Conservation (phyloP, 2,888 invertebrate genomes). For the Drosophila mercatorum region DNA sequence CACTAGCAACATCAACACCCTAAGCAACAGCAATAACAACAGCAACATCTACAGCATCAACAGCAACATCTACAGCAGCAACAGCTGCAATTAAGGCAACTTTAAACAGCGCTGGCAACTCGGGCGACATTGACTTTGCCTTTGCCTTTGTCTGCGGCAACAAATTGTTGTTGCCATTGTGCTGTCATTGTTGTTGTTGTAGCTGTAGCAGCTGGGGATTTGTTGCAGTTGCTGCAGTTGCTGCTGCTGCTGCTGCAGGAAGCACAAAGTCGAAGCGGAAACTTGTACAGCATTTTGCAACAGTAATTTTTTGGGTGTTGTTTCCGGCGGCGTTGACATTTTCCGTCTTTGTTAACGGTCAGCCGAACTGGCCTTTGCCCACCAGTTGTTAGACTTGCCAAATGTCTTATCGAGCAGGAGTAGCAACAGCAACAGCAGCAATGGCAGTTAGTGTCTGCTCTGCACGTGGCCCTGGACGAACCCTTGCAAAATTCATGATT, state of each 20-base stretch:
- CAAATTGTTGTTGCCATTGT: conserved; percentile 66
- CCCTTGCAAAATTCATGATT: conserved; percentile 77
- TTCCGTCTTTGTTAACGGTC: conserved; percentile 60
- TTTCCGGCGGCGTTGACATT: conserved; percentile 76
- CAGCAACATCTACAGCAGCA: conserved; percentile 36
- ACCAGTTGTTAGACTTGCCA: conserved; percentile 24
- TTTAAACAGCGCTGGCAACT: conserved; percentile 77
- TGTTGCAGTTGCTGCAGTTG: conserved; percentile 47
- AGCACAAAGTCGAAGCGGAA: conserved; percentile 67
- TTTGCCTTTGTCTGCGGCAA: conserved; percentile 65
- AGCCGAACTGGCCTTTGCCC: conserved; percentile 12
- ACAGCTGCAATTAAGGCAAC: conserved; percentile 74
- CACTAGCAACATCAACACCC: neutral
- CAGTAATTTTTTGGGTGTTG: conserved; percentile 78
- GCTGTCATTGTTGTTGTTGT: conserved; percentile 37
- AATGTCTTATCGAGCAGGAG: conserved; percentile 33
- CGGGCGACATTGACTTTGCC: conserved; percentile 72
- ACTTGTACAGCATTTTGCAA: conserved; percentile 74
- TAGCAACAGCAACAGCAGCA: conserved; percentile 9
- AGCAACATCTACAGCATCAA: neutral
- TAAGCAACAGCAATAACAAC: neutral
- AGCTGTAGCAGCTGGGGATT: conserved; percentile 67
- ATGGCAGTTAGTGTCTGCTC: conserved; percentile 23
- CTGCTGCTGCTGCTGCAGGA: conserved; percentile 55
- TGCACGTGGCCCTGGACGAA: conserved; percentile 47